These are phyloP conservation scores for Amphiprion clarkii DNA, from an alignment of 2,797 vertebrate genomes.

Conservation along the genomic window DNA sequence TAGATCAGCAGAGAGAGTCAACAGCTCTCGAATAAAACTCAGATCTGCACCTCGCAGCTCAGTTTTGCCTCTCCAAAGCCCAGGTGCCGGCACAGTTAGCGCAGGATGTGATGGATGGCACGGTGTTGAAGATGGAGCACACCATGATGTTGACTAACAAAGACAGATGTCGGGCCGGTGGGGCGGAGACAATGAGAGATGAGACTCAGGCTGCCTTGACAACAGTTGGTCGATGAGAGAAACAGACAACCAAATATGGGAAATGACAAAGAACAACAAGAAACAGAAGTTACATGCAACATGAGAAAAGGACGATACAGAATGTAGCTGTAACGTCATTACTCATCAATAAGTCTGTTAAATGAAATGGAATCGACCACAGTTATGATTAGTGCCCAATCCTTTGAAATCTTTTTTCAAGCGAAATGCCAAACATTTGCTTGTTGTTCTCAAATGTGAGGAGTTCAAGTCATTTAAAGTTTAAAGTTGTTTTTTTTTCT, in stretches of 20 bases:
- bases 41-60: slow-evolving; percentile 70
- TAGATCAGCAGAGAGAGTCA: slow-evolving; percentile 60
- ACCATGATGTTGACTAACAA: slow-evolving; percentile 77
- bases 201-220: slow-evolving; percentile 67
- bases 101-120: slow-evolving; percentile 75
- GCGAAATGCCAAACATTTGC: slow-evolving; percentile 11
- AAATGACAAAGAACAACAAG: slow-evolving; percentile 71
- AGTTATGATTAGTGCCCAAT: not conserved
- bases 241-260: slow-evolving; percentile 62
- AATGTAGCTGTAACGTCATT: slow-evolving; percentile 6
- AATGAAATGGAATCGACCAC: not conserved
- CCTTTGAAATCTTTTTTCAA: not conserved
- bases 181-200: slow-evolving; percentile 77
- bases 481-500: not conserved
- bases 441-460: not conserved
- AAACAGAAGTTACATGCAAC: slow-evolving; percentile 67
- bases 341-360: slow-evolving; percentile 25
- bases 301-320: slow-evolving; percentile 53
- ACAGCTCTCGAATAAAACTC: slow-evolving; percentile 67
- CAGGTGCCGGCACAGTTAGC: slow-evolving; percentile 71
- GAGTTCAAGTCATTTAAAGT: not conserved
- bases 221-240: slow-evolving; percentile 72
- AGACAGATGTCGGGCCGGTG: slow-evolving; percentile 79
- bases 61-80: slow-evolving; percentile 59
- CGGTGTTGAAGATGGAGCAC: slow-evolving; percentile 62